Evolutionary conservation across 2,113 vertebrate genomes (phyloP).

Genomic region (Forbesichthys papilliferus): DNA sequence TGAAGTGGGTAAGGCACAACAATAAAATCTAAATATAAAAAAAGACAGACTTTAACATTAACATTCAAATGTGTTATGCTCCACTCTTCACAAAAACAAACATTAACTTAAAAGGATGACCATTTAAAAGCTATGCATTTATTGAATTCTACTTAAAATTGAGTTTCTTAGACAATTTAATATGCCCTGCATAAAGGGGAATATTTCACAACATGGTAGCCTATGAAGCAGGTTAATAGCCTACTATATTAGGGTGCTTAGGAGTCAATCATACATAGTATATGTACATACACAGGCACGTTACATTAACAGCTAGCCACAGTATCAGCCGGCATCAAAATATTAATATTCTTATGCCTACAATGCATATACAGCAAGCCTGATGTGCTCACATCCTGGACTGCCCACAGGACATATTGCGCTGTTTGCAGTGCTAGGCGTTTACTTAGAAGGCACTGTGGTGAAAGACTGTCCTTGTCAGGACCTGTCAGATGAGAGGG

Average conservation of each 20-base stretch:
- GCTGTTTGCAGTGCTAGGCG: slow-evolving; percentile 58
- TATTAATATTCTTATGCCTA: slow-evolving; percentile 16
- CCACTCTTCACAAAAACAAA: slow-evolving; percentile 43
- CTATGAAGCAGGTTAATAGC: slow-evolving; percentile 16
- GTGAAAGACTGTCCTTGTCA: slow-evolving; percentile 44
- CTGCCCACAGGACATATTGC: slow-evolving; percentile 40
- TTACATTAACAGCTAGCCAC: slow-evolving; percentile 31
- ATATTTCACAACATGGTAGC: slow-evolving; percentile 53
- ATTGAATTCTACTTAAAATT: slow-evolving; percentile 12
- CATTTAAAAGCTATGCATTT: slow-evolving; percentile 34
- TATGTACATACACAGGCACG: slow-evolving; percentile 13
- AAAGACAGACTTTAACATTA: slow-evolving; percentile 54
- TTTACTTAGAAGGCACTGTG: slow-evolving; percentile 66
- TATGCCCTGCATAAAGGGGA: slow-evolving; percentile 18
- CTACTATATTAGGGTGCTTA: slow-evolving; percentile 17
- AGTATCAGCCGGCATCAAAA: slow-evolving; percentile 28
- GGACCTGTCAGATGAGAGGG: slow-evolving; percentile 5
- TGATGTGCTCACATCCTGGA: slow-evolving; percentile 29
- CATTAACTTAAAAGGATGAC: slow-evolving; percentile 29
- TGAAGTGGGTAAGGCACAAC: slow-evolving; percentile 42
- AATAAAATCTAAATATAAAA: slow-evolving; percentile 46
- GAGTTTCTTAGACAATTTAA: slow-evolving; percentile 29
- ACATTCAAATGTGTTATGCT: slow-evolving; percentile 58
- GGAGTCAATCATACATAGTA: neutral
- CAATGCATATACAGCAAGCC: slow-evolving; percentile 26